phyloP scores from a whole-genome alignment of 2,113 vertebrate species.

The Triplophysa siluroides region DNA sequence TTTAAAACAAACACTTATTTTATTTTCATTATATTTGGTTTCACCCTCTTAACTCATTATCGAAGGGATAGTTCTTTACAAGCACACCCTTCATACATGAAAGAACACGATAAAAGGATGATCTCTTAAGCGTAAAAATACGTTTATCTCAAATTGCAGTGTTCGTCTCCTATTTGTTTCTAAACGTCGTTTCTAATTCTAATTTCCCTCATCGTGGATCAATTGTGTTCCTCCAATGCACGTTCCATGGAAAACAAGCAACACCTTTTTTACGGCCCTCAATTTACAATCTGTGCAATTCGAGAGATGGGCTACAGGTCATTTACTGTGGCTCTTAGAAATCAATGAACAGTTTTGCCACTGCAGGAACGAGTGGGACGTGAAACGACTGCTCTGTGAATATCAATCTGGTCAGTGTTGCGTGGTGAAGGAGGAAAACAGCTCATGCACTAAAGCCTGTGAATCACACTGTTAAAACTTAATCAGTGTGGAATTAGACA shows the following conservation, averaged over 20 bases:
- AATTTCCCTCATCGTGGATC: not conserved
- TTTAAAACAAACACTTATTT: too few species aligned
- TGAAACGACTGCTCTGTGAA: conserved; percentile 12
- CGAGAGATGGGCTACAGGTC: conserved; percentile 36
- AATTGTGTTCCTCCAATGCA: conserved; percentile 10
- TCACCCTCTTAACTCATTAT: too few species aligned
- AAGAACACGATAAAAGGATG: not conserved
- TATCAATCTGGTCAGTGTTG: conserved; percentile 37
- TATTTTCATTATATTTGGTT: too few species aligned
- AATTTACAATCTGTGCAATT: conserved; percentile 15
- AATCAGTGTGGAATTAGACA: conserved; percentile 39
- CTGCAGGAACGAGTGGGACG: not conserved
- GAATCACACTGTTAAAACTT: conserved; percentile 45
- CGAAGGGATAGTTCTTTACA: too few species aligned
- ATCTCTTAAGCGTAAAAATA: not conserved
- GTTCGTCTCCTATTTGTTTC: not conserved
- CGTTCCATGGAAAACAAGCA: conserved; percentile 18
- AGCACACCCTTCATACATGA: not conserved
- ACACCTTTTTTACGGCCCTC: conserved; percentile 24
- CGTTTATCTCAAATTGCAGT: not conserved
- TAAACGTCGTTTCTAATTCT: not conserved
- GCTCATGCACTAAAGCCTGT: conserved; percentile 31
- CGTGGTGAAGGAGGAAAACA: conserved; percentile 37
- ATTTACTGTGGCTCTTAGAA: conserved; percentile 37
- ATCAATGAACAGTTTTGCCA: conserved; percentile 46